A percentile compares a stretch with the other conserved stretches of the same genome.
Evolutionary conservation across 2,888 invertebrate genomes (phyloP).

Genomic region (Luperina nickerlii): DNA sequence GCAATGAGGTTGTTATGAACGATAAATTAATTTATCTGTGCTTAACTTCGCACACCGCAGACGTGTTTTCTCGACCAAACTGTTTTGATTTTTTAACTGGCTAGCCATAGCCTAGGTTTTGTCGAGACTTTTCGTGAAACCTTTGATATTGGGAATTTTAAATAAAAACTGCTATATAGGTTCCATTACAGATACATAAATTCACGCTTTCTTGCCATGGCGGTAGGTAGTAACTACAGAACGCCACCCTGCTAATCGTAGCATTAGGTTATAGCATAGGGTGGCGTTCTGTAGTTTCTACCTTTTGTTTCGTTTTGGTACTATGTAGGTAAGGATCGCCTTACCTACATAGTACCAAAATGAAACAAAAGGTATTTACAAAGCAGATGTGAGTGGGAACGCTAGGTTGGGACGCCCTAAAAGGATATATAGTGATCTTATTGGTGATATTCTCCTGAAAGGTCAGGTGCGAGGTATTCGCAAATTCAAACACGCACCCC

Average conservation of each 20-base stretch:
- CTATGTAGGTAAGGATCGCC: not conserved
- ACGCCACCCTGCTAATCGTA: not conserved
- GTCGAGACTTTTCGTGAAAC: not conserved
- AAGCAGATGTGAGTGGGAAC: not conserved
- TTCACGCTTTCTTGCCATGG: not conserved
- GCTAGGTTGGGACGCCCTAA: not conserved
- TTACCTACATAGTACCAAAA: not conserved
- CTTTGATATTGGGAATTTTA: not conserved
- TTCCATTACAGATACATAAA: not conserved
- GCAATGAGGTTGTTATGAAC: slow-evolving; percentile 34
- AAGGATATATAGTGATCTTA: not conserved
- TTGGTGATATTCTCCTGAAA: not conserved
- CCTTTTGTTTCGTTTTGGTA: too few species aligned
- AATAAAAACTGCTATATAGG: not conserved
- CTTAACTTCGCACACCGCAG: slow-evolving; percentile 30
- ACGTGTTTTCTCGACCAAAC: slow-evolving; percentile 12
- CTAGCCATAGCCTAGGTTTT: not conserved
- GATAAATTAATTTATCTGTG: slow-evolving; percentile 51
- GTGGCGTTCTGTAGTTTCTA: too few species aligned
- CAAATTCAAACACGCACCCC: too few species aligned
- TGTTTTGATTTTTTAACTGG: slow-evolving; percentile 4
- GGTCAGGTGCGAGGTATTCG: not conserved
- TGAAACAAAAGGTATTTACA: not conserved
- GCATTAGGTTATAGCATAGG: too few species aligned
- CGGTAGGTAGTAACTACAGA: not conserved